Evolutionary conservation across 2,113 vertebrate genomes (phyloP), one percentile per base, ranked within the genome.

Genomic region (Lophius piscatorius): DNA sequence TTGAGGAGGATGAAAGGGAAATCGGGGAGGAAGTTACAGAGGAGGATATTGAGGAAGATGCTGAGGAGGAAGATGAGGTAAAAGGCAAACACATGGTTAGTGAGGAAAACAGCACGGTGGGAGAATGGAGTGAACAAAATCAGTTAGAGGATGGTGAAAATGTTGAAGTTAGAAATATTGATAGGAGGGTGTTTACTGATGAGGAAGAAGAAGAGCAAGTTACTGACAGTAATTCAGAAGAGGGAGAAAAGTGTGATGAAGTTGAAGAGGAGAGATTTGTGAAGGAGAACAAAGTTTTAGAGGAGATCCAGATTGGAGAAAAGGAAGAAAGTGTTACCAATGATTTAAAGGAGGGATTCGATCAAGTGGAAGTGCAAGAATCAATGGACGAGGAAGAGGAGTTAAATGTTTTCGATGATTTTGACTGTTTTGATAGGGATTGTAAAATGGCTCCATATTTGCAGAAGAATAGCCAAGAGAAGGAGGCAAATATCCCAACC

Each of bases 381-480:
- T 28, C 29, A 13, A 18, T 51, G 1, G 18, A 40, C 3, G 59
- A 66, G 6, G 1, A 3, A 2, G 18, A 52, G 11, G 20, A 51
- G 10, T 31, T 6, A 35, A 29, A 23, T 14, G 33, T 16, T 42
- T n/a, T 3, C 10, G 67, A 55, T 21, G 26, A 71, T 23, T 10
- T 3, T 14, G 54, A 36, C 6, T 45, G 22, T 49, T 7, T 8
- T 20, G n/a, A 4, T 9, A 17, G 5, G 7, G 23, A 29, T 9
- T 17, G 17, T 56, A 54, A 46, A 57, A 58, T 10, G 29, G 90
- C 91, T 52, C 64, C 89, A 17, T 57, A 50, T 54, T 29, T 69
- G 14, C 51, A 51, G 36, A 49, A 26, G 13, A 51, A n/a, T 12
- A 58, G 41, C 28, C 26, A 18, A 16, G 55, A 82, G 3, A 61